phyloP scores from a whole-genome alignment of 2,888 invertebrate species.

The Sialis fuliginosa region DNA sequence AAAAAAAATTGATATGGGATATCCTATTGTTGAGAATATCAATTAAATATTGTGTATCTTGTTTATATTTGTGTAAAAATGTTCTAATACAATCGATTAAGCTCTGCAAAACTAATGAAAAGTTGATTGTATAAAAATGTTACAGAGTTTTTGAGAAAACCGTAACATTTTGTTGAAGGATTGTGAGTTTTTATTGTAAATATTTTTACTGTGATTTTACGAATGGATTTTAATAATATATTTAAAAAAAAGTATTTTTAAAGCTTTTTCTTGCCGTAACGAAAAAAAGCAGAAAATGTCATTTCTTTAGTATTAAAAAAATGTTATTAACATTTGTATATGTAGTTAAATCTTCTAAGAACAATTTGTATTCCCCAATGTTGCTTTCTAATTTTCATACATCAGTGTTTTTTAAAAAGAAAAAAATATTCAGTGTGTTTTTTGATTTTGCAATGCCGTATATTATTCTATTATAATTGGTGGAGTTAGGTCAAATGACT shows the following conservation, averaged over 20 bases:
- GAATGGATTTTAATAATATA: slow-evolving; percentile 6
- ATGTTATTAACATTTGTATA: not conserved
- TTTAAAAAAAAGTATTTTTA: slow-evolving; percentile 2
- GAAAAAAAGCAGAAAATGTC: not conserved
- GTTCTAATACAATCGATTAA: no score
- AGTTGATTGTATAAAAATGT: no score
- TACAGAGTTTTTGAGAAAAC: no score
- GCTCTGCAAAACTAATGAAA: no score
- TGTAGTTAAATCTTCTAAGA: not conserved
- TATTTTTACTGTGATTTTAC: slow-evolving; percentile 7
- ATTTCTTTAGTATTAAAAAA: not conserved
- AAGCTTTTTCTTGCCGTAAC: slow-evolving; percentile 6
- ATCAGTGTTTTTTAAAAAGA: not conserved
- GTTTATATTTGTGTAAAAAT: no score
- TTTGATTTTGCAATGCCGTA: no score
- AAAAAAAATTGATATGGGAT: no score
- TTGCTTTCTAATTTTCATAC: not conserved
- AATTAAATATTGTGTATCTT: no score
- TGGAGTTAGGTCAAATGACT: not conserved
- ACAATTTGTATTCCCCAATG: not conserved
- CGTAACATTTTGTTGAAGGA: not conserved
- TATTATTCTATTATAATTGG: not conserved
- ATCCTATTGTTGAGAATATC: no score
- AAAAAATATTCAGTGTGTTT: not conserved
- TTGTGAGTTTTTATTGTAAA: slow-evolving; percentile 4